Conservation (phyloP, 92 coral and sea anemone genomes). For the Paramuricea clavata region DNA sequence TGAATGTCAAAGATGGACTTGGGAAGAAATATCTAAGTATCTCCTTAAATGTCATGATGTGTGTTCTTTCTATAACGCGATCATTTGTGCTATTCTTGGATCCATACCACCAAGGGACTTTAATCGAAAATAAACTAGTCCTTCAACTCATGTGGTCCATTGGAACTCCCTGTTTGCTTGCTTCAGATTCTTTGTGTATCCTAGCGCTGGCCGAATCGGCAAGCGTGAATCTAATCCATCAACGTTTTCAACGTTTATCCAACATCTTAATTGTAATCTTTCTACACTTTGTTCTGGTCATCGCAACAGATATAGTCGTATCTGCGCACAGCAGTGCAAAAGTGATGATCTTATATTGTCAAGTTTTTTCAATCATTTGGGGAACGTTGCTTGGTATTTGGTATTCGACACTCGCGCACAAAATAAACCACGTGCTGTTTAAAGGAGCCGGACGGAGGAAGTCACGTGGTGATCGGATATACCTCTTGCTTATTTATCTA, state of each 20-base stretch:
- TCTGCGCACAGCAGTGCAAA: slow-evolving; percentile 84
- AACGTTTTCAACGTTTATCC: slow-evolving; percentile 73
- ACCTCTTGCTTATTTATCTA: slow-evolving; percentile 79
- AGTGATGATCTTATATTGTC: slow-evolving; percentile 91
- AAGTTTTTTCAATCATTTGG: slow-evolving; percentile 82
- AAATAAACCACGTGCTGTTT: slow-evolving; percentile 83
- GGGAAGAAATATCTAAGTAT: slow-evolving; percentile 81
- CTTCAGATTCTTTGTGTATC: slow-evolving; percentile 92
- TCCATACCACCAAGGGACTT: slow-evolving; percentile 91
- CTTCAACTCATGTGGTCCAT: slow-evolving; percentile 94
- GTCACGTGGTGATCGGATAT: slow-evolving; percentile 77
- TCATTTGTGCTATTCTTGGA: slow-evolving; percentile 86
- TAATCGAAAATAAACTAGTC: slow-evolving; percentile 65
- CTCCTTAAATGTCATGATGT: slow-evolving; percentile 86
- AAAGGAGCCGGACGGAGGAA: slow-evolving; percentile 69
- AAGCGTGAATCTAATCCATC: slow-evolving; percentile 76
- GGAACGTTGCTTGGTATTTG: slow-evolving; percentile 80
- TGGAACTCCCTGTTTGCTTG: slow-evolving; percentile 92
- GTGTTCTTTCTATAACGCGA: slow-evolving; percentile 79
- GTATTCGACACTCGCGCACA: slow-evolving; percentile 83
- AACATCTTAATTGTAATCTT: slow-evolving; percentile 68
- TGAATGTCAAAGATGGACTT: slow-evolving; percentile 88
- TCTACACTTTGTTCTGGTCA: slow-evolving; percentile 79
- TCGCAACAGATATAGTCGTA: slow-evolving; percentile 78
- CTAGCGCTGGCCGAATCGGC: slow-evolving; percentile 91